Base-by-base conservation (phyloP, 2,888 invertebrate species). In the Napeogenes inachia region DNA sequence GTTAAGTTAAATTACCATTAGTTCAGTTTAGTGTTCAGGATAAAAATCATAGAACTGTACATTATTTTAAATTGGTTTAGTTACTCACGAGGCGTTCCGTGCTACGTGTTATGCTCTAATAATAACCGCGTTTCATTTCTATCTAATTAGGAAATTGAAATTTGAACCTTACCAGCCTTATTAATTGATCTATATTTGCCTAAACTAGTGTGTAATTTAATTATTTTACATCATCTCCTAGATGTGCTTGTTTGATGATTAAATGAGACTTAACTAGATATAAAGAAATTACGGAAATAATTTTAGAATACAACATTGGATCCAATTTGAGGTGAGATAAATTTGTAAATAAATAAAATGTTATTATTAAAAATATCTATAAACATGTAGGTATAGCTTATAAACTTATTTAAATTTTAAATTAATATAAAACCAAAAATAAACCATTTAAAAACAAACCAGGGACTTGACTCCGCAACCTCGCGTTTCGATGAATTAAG, bases 61-160 rank as follows among this genome's bases (percentile, higher is more conserved):
- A 83, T 83, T 78, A 81, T 84, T 80, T 77, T 84, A 84, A 87
- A 86, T 85, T 77, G 80, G 82, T 82, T 83, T 81, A 87, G 84
- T 85, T 84, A 83, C 77, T 84, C 80, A 79, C 70, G 71, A 77
- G 77, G 74, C 81, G 79, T 79, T 83, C 79, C 78, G 74, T 75
- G 75, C 75, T 71, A 82, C 81, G 83, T 83, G 80, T 70, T 73
- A 87, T 76, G 89, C 87, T 89, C 89, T 89, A 76, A 85, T 88
- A 73, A 78, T 53, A 78, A 73, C 72, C 81, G 85, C 87, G 85
- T 88, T 89, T 88, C 85, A 86, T 89, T 89, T 89, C 85, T 89
- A 60, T 64, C 57, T 59, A 12, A 45, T n/a, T 10, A 45, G 45
- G 62, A 53, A 56, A 64, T 35, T 61, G 54, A 60, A 64, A 62